Conservation (phyloP, 2,888 invertebrate genomes). For the Hemistola chrysoprasaria region DNA sequence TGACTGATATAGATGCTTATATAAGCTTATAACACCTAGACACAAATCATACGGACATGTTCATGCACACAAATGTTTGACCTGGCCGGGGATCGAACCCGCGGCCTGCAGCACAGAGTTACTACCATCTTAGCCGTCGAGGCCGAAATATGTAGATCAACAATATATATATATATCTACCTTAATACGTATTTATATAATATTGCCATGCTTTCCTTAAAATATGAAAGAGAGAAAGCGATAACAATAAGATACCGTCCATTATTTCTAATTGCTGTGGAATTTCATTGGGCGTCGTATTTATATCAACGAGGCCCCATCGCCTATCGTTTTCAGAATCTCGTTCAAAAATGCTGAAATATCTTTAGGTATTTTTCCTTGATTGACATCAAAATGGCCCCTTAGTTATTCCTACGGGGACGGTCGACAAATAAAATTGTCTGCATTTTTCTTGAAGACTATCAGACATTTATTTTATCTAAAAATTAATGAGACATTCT, state of each 20-base stretch:
- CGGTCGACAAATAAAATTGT: slow-evolving; percentile 38
- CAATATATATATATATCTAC: too few species aligned
- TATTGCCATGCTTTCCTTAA: too few species aligned
- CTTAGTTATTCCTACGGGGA: slow-evolving; percentile 36
- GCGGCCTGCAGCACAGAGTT: too few species aligned
- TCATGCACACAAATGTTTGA: too few species aligned
- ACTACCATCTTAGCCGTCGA: too few species aligned
- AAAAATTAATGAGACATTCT: slow-evolving; percentile 49
- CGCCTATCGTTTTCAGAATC: slow-evolving; percentile 22
- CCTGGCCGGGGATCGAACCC: too few species aligned
- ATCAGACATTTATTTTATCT: slow-evolving; percentile 36
- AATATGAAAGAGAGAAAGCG: neutral
- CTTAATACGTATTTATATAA: too few species aligned
- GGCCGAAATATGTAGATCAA: too few species aligned
- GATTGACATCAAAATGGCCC: slow-evolving; percentile 47
- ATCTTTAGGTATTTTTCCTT: slow-evolving; percentile 29
- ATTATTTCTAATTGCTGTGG: slow-evolving; percentile 1
- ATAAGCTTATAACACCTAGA: too few species aligned
- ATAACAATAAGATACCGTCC: neutral
- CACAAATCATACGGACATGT: too few species aligned
- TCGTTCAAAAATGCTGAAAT: slow-evolving; percentile 22
- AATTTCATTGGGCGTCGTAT: slow-evolving; percentile 8
- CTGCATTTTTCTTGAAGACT: slow-evolving; percentile 40
- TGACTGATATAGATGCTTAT: too few species aligned
- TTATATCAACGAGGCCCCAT: slow-evolving; percentile 11